Evolutionary conservation across 2,888 invertebrate species (phyloP), one percentile per base, ranked within the genome.

Genomic region (Tipula lateralis): DNA sequence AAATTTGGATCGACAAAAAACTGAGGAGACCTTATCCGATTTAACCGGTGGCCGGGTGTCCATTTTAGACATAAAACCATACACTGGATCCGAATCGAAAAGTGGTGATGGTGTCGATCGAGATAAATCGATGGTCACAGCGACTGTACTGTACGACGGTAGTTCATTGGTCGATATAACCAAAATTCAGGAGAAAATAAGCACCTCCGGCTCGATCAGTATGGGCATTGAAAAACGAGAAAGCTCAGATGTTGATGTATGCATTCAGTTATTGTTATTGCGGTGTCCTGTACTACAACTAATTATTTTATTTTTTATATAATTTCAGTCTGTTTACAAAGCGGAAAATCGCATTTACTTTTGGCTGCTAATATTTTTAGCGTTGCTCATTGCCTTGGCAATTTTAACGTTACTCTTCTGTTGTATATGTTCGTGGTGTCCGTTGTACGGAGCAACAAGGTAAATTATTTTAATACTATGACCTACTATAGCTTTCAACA

Each of bases 391-490:
- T 86, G 92, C 96, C 0, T 87, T 96, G 32, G 93, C 94, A 12
- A 92, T 95, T 86, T 90, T 95, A 85, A 92, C 94, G 84, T 91
- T 96, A 84, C 93, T 96, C 86, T 91, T 95, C 85, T 97, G 96
- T 90, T 96, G 96, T 88, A 94, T 96, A 86, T 96, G 96, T 88
- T 94, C 95, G 87, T 94, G 95, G 87, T 96, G 96, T 88, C 96
- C 96, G n/a, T 92, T 96, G 84, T 96, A 95, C 87, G 94, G 94
- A 90, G 94, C 94, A 84, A 93, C 94, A 84, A 93, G 95, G 93
- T 93, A 92, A 89, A 88, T 86, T 1, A 16, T 34, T 82, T 82
- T 82, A 30, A 16, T 16, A 32, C 16, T 82, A 44, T n/a, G 7
- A 24, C 66, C 7, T 66, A 66, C 66, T 19, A 5, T 12, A 12